Base-by-base conservation (phyloP, 2,797 vertebrate species). In the Triplophysa bombifrons region DNA sequence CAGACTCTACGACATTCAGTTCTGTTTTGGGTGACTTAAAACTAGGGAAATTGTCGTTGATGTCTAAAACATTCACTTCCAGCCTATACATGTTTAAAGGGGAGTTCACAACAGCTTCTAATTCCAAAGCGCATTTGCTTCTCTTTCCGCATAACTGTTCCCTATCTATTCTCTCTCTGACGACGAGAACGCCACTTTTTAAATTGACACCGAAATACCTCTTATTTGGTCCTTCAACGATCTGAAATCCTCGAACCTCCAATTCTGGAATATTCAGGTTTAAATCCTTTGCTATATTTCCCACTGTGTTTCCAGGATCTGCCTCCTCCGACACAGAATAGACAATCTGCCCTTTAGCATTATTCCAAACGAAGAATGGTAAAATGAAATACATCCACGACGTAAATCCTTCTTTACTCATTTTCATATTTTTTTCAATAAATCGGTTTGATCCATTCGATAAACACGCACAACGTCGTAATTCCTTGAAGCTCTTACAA, bases 231-330 rank as follows among this genome's bases (percentile, higher is more conserved):
- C 44, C 88, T 1, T 89, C 87, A 8, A 85, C 82, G 30, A 93
- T 88, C 20, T 86, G 86, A 80, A 93, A 86, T 8, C 80, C 76
- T 20, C 84, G 22, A 0, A 80, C 77, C 0, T 87, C 80, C 5
- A 92, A 72, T 3, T 90, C 87, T 58, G 90, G 88, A 4, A 88
- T 74, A 73, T 74, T 90, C 10, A 93, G 84, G 63, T 91, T 90
- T 72, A 93, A 82, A 87, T 93, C 92, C 82, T 90, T 92, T 0
- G 88, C 91, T 11, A 93, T 77, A 82, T 93, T 91, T 64, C 91
- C 92, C 20, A 93, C 89, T 4, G 73, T 51, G 0, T 89, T 90
- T 30, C 92, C 91, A 82, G 88, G 88, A 82, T 86, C 84, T 76
- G 77, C 84, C 83, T 93, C 93, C 84, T 93, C 92, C 14, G 87